A percentile compares a stretch with the other conserved stretches of the same genome.
phyloP scores from a whole-genome alignment of 2,888 invertebrate species.

The Erpobdella octoculata region DNA sequence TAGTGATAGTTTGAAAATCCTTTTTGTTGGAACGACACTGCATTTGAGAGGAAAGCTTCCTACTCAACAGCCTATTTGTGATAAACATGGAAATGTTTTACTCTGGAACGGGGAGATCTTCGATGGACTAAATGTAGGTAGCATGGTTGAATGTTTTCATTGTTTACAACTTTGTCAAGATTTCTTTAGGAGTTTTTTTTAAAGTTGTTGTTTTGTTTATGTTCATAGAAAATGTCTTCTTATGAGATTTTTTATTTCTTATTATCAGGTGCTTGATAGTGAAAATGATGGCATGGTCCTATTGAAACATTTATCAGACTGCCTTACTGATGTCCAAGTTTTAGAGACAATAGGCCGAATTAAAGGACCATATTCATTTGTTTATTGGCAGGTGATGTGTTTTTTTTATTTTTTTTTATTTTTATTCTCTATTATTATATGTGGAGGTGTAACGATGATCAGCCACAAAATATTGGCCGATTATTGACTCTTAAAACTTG shows the following conservation, averaged over 20 bases:
- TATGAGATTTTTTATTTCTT: not conserved
- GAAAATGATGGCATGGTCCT: conserved; percentile 48
- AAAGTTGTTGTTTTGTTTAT: not conserved
- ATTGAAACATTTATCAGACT: conserved; percentile 40
- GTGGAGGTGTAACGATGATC: too few species aligned
- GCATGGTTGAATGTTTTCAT: not conserved
- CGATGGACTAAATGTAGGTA: conserved; percentile 54
- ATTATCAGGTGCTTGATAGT: conserved; percentile 20
- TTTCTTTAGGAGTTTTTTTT: not conserved
- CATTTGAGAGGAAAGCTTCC: conserved; percentile 73
- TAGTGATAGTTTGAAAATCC: not conserved
- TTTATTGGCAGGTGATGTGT: conserved; percentile 60
- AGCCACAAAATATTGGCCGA: too few species aligned
- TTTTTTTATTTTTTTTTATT: not conserved
- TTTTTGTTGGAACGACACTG: conserved; percentile 58
- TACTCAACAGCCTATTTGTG: conserved; percentile 63
- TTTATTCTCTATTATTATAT: not conserved
- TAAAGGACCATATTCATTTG: conserved; percentile 75
- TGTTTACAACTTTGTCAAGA: not conserved
- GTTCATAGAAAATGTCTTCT: not conserved
- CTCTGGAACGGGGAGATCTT: conserved; percentile 86
- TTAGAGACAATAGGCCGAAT: conserved; percentile 58
- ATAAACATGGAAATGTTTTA: conserved; percentile 60
- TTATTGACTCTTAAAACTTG: too few species aligned
- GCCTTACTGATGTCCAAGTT: conserved; percentile 42